Percentiles rank a stretch among this genome's conserved stretches.
Evolutionary conservation across 2,797 vertebrate genomes (phyloP).

Genomic region (Hippopotamyrus pictus): DNA sequence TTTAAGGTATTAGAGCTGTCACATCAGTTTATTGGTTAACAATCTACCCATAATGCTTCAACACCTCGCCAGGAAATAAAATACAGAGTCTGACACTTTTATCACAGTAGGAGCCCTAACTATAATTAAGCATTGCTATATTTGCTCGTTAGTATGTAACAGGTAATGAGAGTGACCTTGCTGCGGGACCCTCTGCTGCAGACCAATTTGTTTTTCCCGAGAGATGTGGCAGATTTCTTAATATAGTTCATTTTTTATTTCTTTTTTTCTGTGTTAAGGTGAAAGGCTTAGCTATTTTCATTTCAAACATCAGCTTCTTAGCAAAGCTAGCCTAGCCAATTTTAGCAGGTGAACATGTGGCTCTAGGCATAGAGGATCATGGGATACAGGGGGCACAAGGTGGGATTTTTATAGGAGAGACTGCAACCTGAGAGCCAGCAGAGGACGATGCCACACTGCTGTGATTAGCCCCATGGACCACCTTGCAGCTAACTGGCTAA

Average conservation of each 20-base stretch:
- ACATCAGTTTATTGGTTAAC: not conserved
- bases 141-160: not conserved
- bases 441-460: not conserved
- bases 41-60: not conserved
- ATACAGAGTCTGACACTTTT: not conserved
- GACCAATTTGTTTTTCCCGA: not conserved
- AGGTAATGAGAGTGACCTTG: not conserved
- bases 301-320: not conserved
- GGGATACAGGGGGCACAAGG: not conserved
- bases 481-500: not conserved
- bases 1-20: constrained; percentile 2
- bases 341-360: not conserved
- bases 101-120: not conserved
- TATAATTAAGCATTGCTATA: not conserved
- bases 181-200: not conserved
- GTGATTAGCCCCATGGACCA: not conserved
- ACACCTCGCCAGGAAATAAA: not conserved
- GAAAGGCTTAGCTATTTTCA: not conserved
- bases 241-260: not conserved
- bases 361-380: not conserved
- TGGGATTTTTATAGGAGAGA: not conserved
- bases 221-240: not conserved
- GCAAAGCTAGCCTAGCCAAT: not conserved
- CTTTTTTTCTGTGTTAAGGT: not conserved
- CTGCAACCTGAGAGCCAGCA: not conserved